These are phyloP conservation scores for Harpagifer antarcticus DNA, from an alignment of 2,797 vertebrate species.

Conservation along the genomic window DNA sequence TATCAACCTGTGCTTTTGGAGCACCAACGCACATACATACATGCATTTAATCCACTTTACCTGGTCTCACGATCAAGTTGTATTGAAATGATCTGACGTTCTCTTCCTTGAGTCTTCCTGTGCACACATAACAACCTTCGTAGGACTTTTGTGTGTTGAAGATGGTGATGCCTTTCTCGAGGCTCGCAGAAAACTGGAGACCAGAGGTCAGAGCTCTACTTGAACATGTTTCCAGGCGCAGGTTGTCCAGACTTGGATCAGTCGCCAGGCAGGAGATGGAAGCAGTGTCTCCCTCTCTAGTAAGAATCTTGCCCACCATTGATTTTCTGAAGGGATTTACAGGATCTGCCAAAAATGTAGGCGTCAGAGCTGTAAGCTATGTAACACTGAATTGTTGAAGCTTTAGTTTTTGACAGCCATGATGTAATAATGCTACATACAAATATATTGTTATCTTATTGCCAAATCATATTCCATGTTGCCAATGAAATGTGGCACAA, in stretches of 20 bases:
- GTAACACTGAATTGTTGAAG: conserved; percentile 23
- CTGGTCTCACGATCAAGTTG: conserved; percentile 88
- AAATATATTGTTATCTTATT: neutral
- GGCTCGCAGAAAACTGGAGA: conserved; percentile 84
- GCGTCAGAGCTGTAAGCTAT: conserved; percentile 34
- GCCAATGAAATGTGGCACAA: neutral
- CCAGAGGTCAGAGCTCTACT: conserved; percentile 80
- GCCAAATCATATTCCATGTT: neutral
- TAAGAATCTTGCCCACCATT: conserved; percentile 80
- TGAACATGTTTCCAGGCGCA: conserved; percentile 87
- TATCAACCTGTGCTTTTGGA: neutral
- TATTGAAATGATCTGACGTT: conserved; percentile 81
- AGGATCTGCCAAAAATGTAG: conserved; percentile 87
- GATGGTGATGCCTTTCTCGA: conserved; percentile 89
- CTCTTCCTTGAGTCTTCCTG: conserved; percentile 79
- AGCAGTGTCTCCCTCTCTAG: conserved; percentile 84
- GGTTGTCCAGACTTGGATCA: conserved; percentile 87
- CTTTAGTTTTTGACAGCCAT: conserved; percentile 19
- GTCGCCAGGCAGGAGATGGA: conserved; percentile 91
- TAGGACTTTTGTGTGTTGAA: conserved; percentile 84
- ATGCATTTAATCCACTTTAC: conserved; percentile 69
- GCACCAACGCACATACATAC: neutral
- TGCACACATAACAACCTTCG: conserved; percentile 90
- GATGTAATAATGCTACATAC: neutral
- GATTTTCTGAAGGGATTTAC: conserved; percentile 88